Percentiles rank a stretch among this genome's conserved stretches.
Evolutionary conservation across 2,113 vertebrate genomes (phyloP).

Genomic region (Charina bottae): DNA sequence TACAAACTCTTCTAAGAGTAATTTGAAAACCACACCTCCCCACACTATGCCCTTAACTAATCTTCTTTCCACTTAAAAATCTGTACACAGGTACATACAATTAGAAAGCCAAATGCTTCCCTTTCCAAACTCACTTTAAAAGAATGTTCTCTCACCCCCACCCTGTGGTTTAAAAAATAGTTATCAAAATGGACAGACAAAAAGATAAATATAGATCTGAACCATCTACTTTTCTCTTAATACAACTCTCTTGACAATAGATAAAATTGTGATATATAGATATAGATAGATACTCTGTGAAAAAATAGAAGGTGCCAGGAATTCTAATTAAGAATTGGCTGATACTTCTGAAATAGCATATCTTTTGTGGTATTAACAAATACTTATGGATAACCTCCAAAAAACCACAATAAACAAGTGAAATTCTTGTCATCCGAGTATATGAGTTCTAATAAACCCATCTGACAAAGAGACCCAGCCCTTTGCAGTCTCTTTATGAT

Average conservation of each 20-base stretch:
- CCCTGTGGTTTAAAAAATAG: constrained; percentile 24
- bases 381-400: not conserved
- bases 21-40: not conserved
- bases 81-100: not conserved
- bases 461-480: constrained; percentile 16
- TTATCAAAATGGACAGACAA: constrained; percentile 35
- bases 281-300: constrained; percentile 35
- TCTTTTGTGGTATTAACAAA: not conserved
- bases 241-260: constrained; percentile 7
- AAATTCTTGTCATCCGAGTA: not conserved
- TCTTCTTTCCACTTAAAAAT: not conserved
- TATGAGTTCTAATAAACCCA: not conserved
- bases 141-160: not conserved
- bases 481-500: constrained; percentile 15
- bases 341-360: constrained; percentile 12
- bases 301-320: constrained; percentile 31
- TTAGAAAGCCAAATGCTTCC: not conserved
- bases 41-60: not conserved
- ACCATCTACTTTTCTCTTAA: constrained; percentile 13
- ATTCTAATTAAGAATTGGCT: constrained; percentile 18
- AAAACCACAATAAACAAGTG: not conserved
- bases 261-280: constrained; percentile 29
- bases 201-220: constrained; percentile 38
- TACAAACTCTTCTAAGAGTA: not conserved
- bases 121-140: constrained; percentile 14